Evolutionary conservation across 2,797 vertebrate species (phyloP).

Genomic region (Eidolon dupreanum): DNA sequence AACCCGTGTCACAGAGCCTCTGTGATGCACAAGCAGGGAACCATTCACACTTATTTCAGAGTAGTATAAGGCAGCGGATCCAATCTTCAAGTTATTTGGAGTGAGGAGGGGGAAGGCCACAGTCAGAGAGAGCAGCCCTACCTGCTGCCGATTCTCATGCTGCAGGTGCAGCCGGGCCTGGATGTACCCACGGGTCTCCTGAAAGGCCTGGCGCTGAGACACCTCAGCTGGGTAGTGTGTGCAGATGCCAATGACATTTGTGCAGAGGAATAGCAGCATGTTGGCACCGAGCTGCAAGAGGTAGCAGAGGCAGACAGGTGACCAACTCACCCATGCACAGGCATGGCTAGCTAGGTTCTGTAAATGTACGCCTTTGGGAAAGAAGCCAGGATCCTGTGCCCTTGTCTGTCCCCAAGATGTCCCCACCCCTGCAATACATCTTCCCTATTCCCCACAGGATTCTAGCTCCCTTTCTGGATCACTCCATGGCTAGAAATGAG

Average conservation of each 20-base stretch:
- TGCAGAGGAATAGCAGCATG: conserved; percentile 94
- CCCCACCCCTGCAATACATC: background rate
- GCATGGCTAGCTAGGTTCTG: background rate
- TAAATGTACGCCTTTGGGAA: background rate
- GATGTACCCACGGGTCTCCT: conserved; percentile 97
- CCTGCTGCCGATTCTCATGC: conserved; percentile 98
- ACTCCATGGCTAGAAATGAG: background rate
- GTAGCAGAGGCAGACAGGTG: background rate
- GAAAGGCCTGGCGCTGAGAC: conserved; percentile 97
- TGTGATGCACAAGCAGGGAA: background rate
- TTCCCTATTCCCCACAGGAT: background rate
- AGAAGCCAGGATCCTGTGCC: background rate
- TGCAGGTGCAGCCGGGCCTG: conserved; percentile 96
- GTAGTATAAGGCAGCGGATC: background rate
- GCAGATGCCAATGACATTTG: conserved; percentile 96
- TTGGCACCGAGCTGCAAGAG: conserved; percentile 92
- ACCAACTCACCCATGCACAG: background rate
- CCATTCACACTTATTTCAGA: background rate
- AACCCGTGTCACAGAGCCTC: background rate
- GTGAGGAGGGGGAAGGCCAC: background rate
- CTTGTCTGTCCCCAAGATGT: background rate
- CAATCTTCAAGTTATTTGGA: background rate
- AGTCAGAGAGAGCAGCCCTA: conserved; percentile 66
- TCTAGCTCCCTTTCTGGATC: background rate
- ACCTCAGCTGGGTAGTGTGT: conserved; percentile 98